A percentile compares a stretch with the other conserved stretches of the same genome.
phyloP scores from a whole-genome alignment of 2,888 invertebrate species.

The Cryptocheilus praepositus region DNA sequence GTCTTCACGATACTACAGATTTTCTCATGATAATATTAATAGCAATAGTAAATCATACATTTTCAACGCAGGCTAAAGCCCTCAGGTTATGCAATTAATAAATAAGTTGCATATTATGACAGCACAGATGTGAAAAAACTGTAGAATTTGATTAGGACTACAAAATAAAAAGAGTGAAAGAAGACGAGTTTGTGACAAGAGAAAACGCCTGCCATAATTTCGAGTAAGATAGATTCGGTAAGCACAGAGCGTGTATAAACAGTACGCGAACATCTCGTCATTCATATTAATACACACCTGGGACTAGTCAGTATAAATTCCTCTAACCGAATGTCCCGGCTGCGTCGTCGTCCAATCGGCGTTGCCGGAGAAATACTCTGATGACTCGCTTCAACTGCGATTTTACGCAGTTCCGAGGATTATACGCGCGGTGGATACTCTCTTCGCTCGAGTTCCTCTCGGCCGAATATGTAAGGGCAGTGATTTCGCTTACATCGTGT shows the following conservation, averaged over 20 bases:
- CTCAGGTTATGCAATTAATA: too few species aligned
- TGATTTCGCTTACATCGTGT: not conserved
- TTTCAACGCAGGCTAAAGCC: too few species aligned
- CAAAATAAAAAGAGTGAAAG: too few species aligned
- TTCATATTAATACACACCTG: slow-evolving; percentile 69
- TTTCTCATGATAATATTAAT: too few species aligned
- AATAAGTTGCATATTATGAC: too few species aligned
- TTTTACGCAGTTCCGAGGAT: slow-evolving; percentile 58
- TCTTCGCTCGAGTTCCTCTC: not conserved
- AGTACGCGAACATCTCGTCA: slow-evolving; percentile 58
- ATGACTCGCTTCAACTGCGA: slow-evolving; percentile 12
- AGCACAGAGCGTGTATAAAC: slow-evolving; percentile 53
- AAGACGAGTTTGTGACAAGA: too few species aligned
- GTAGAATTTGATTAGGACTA: too few species aligned
- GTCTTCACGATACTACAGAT: too few species aligned
- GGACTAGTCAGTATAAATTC: slow-evolving; percentile 45
- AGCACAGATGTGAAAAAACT: too few species aligned
- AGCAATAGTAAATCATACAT: too few species aligned
- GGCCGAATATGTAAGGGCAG: not conserved
- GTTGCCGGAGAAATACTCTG: not conserved
- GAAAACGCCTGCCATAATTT: too few species aligned
- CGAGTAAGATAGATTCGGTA: slow-evolving; percentile 34
- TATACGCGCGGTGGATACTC: slow-evolving; percentile 29
- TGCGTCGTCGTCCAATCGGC: slow-evolving; percentile 15
- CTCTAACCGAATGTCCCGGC: slow-evolving; percentile 54